Conservation (phyloP, 2,113 vertebrate species). For the Verasper variegatus region DNA sequence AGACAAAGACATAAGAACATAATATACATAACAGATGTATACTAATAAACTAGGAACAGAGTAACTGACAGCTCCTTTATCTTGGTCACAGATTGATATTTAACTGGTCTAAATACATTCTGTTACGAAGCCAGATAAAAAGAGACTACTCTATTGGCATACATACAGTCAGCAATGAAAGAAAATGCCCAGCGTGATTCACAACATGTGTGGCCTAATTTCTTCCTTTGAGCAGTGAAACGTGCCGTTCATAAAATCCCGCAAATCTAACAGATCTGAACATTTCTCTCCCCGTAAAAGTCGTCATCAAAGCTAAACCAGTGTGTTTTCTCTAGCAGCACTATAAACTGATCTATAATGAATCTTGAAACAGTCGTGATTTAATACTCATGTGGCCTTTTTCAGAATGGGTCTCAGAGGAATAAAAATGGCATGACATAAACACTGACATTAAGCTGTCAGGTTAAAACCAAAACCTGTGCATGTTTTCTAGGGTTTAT, state of each 20-base stretch:
- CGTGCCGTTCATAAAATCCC: constrained; percentile 17
- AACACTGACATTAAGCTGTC: constrained; percentile 1
- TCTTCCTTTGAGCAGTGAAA: neutral
- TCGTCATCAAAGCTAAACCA: constrained; percentile 14
- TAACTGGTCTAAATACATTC: neutral
- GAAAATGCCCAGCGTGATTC: neutral
- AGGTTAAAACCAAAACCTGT: constrained; percentile 6
- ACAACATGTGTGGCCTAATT: neutral
- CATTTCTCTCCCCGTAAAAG: constrained; percentile 18
- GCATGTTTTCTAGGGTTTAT: neutral
- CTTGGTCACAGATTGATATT: neutral
- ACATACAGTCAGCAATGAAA: neutral
- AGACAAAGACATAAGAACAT: neutral
- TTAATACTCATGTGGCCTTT: neutral
- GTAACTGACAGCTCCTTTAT: neutral
- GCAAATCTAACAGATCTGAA: constrained; percentile 26
- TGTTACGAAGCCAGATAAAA: neutral
- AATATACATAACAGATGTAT: no score
- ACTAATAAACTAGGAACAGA: neutral
- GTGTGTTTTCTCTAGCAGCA: neutral
- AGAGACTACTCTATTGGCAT: neutral
- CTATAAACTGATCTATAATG: constrained; percentile 24
- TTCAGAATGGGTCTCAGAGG: neutral
- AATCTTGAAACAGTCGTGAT: constrained; percentile 3
- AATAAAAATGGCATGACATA: neutral